Evolutionary conservation across 2,797 vertebrate species (phyloP).

Genomic region (Crocodylus rhombifer): DNA sequence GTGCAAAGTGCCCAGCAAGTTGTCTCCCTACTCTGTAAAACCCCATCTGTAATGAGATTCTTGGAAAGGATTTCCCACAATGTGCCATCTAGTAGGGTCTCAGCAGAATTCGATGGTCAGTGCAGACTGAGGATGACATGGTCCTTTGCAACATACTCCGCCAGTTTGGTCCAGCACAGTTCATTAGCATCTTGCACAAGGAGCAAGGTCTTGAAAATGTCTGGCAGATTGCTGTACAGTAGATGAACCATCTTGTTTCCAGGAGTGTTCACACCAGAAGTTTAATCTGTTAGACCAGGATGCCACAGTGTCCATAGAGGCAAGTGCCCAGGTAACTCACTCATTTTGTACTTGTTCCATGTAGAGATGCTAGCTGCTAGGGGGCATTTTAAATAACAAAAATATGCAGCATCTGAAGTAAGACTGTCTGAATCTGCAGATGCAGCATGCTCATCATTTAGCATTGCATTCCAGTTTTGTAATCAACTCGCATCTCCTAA

Average conservation of each 20-base stretch:
- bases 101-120: neutral
- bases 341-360: neutral
- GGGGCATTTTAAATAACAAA: neutral
- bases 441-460: neutral
- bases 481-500: neutral
- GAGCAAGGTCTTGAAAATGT: neutral
- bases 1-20: rapidly evolving
- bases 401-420: neutral
- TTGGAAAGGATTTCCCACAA: rapidly evolving
- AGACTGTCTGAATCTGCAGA: neutral
- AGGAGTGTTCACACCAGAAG: neutral
- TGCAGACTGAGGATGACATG: rapidly evolving
- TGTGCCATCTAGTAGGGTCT: neutral
- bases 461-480: neutral
- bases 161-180: neutral
- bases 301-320: neutral
- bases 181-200: neutral
- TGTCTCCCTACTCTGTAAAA: neutral
- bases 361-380: neutral
- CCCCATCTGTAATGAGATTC: rapidly evolving
- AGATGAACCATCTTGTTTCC: neutral
- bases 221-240: neutral
- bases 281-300: neutral
- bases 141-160: neutral
- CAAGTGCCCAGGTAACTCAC: neutral